phyloP scores from a whole-genome alignment of 2,113 vertebrate genomes.

The Mesembrinibis cayennensis region DNA sequence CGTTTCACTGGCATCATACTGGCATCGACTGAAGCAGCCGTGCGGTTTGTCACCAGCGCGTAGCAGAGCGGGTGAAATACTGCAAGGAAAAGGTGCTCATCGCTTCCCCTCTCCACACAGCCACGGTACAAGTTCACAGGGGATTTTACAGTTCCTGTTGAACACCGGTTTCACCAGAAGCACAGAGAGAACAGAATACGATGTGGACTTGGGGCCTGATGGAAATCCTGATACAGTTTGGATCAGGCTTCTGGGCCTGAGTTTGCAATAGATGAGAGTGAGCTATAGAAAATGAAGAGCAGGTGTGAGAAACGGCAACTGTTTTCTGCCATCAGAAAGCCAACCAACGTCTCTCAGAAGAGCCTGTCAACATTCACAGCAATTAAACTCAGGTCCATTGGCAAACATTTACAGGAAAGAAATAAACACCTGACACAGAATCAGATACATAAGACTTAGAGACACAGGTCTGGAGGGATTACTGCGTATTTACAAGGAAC shows the following conservation, averaged over 20 bases:
- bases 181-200: background rate
- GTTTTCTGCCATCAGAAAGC: background rate
- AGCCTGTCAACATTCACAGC: background rate
- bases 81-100: background rate
- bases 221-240: background rate
- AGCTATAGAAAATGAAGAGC: background rate
- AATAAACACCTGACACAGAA: background rate
- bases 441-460: rapidly evolving
- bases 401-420: background rate
- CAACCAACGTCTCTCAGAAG: background rate
- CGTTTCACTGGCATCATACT: background rate
- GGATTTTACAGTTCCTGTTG: background rate
- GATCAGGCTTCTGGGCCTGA: background rate
- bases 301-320: background rate
- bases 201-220: background rate
- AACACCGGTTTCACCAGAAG: background rate
- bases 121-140: rapidly evolving
- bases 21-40: background rate
- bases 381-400: background rate
- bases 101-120: background rate
- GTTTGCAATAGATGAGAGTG: background rate
- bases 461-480: background rate
- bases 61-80: background rate
- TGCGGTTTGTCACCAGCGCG: background rate
- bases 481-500: background rate